Evolutionary conservation across 2,888 invertebrate species (phyloP).

Genomic region (Unio pictorum): DNA sequence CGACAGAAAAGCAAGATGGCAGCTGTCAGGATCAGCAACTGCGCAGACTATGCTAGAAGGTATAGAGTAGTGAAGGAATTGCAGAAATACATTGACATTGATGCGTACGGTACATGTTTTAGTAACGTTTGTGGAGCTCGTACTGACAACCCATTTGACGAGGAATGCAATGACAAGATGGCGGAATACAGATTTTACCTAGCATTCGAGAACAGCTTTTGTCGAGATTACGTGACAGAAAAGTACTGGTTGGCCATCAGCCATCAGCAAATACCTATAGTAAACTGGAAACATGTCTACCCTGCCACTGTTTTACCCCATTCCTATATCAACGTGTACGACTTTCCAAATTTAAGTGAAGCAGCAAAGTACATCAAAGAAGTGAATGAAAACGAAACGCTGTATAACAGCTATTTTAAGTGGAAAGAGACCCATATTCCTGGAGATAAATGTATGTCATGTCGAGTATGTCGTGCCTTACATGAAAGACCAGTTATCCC

Average conservation of each 20-base stretch:
- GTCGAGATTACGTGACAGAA: conserved; percentile 19
- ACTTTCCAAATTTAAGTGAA: conserved; percentile 13
- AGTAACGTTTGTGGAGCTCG: not conserved
- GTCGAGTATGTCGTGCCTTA: conserved; percentile 48
- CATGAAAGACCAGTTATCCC: conserved; percentile 30
- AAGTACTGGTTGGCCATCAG: conserved; percentile 22
- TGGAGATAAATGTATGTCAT: conserved; percentile 29
- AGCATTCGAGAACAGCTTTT: conserved; percentile 23
- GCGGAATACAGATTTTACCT: conserved; percentile 17
- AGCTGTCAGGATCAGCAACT: conserved; percentile 19
- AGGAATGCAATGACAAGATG: conserved; percentile 5
- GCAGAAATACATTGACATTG: conserved; percentile 8
- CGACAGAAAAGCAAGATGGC: conserved; percentile 2
- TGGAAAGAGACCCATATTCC: conserved; percentile 21
- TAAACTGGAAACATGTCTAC: conserved; percentile 16
- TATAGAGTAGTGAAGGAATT: conserved; percentile 16
- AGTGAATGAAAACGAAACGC: conserved; percentile 15
- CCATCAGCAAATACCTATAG: conserved; percentile 15
- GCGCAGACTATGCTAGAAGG: conserved; percentile 18
- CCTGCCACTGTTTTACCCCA: conserved; percentile 13
- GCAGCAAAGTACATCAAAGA: conserved; percentile 20
- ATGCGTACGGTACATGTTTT: conserved; percentile 14
- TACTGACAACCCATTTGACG: conserved; percentile 7
- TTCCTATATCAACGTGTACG: conserved; percentile 20
- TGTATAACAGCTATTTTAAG: conserved; percentile 23